Conservation (phyloP, 2,797 vertebrate genomes). For the Sebastes elongatus region DNA sequence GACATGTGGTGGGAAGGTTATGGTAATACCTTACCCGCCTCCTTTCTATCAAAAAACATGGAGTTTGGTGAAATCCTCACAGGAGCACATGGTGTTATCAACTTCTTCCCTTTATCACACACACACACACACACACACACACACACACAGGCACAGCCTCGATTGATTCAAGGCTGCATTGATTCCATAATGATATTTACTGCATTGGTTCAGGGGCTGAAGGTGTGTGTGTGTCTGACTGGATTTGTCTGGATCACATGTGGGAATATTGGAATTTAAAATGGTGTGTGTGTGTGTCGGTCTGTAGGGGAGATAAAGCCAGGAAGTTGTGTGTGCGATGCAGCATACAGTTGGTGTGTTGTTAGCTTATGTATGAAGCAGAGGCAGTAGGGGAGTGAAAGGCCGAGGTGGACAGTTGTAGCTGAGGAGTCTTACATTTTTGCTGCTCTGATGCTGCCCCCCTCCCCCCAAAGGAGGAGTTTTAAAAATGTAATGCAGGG, state of each 20-base stretch:
- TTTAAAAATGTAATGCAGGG: background rate
- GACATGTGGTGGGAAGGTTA: slow-evolving; percentile 68
- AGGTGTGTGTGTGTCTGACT: slow-evolving; percentile 26
- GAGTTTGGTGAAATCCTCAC: slow-evolving; percentile 65
- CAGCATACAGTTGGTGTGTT: slow-evolving; percentile 14
- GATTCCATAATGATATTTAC: slow-evolving; percentile 72
- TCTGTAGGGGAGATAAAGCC: slow-evolving; percentile 25
- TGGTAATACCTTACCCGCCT: slow-evolving; percentile 58
- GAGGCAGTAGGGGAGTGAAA: background rate
- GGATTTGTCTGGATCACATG: slow-evolving; percentile 47
- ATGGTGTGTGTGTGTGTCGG: background rate
- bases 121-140: slow-evolving; percentile 17
- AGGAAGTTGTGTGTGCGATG: slow-evolving; percentile 17
- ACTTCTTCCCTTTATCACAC: slow-evolving; percentile 48
- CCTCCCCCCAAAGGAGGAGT: too few species aligned
- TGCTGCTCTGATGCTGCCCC: slow-evolving; percentile 12
- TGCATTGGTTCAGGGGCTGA: slow-evolving; percentile 50
- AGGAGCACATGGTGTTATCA: slow-evolving; percentile 59
- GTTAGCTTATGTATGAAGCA: slow-evolving; percentile 29
- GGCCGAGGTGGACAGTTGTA: slow-evolving; percentile 15
- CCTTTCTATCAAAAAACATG: slow-evolving; percentile 65
- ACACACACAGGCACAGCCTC: background rate
- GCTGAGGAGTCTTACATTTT: slow-evolving; percentile 12
- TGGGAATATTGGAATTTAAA: slow-evolving; percentile 63
- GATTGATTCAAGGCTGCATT: slow-evolving; percentile 53